These are phyloP conservation scores for Vanacampus margaritifer DNA, from an alignment of 2,113 vertebrate species.

Conservation along the genomic window DNA sequence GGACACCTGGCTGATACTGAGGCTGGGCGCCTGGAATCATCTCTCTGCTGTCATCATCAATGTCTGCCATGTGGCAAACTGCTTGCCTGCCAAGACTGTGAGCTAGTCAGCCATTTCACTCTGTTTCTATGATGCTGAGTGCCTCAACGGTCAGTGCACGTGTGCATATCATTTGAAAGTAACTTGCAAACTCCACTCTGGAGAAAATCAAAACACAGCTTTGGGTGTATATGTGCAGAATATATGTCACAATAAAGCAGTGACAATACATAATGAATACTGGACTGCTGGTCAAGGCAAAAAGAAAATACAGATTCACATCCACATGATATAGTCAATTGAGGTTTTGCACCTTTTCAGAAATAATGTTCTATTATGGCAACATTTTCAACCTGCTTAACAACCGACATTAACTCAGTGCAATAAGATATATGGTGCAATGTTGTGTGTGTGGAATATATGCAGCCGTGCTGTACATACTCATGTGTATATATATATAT, in stretches of 20 bases:
- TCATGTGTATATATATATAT: too few relatives aligned
- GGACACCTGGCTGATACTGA: conserved; percentile 57
- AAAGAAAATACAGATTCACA: neutral
- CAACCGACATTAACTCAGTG: too few relatives aligned
- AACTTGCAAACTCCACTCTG: conserved; percentile 13
- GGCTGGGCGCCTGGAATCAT: conserved; percentile 49
- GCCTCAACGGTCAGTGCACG: conserved; percentile 18
- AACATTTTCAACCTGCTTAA: neutral
- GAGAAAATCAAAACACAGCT: conserved; percentile 5
- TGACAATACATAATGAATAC: neutral
- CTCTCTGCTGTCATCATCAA: conserved; percentile 54
- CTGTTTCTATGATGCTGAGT: conserved; percentile 8
- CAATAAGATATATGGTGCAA: too few relatives aligned
- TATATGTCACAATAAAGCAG: neutral
- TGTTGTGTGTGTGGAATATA: too few relatives aligned
- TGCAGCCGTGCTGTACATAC: too few relatives aligned
- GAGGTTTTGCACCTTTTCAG: neutral
- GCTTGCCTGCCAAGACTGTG: conserved; percentile 42
- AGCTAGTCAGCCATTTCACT: conserved; percentile 26
- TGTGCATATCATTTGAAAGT: conserved; percentile 45
- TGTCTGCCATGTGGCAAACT: conserved; percentile 52
- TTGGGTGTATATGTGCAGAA: neutral
- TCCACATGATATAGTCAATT: neutral
- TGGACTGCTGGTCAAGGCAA: neutral
- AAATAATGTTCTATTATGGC: neutral